phyloP scores from a whole-genome alignment of 2,113 vertebrate genomes.

The Carassius auratus region DNA sequence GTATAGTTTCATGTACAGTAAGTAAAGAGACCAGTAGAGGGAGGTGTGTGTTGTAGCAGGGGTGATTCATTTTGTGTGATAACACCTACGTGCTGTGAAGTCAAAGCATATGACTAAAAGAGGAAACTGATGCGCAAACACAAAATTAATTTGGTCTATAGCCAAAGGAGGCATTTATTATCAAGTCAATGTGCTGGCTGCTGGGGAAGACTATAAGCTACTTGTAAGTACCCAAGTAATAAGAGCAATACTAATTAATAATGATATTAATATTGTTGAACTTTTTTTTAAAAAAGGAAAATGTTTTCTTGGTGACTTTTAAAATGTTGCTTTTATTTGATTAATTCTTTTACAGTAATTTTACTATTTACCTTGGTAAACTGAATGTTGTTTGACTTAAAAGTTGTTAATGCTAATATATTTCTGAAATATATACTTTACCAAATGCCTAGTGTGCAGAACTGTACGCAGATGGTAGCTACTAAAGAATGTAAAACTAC shows the following conservation, averaged over 20 bases:
- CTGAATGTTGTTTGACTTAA: neutral
- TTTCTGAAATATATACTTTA: neutral
- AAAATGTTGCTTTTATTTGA: neutral
- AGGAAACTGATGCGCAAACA: conserved; percentile 10
- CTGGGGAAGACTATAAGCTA: neutral
- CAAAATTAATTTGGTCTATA: neutral
- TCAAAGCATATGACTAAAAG: neutral
- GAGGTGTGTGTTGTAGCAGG: neutral
- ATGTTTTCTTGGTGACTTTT: neutral
- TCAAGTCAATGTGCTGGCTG: neutral
- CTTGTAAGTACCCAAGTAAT: neutral
- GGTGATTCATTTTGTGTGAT: neutral
- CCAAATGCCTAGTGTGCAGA: neutral
- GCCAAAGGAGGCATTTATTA: neutral
- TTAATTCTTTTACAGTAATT: neutral
- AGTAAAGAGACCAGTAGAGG: conserved; percentile 6
- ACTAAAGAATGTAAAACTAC: no score
- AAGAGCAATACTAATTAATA: neutral
- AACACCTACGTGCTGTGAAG: neutral
- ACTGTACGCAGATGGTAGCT: neutral
- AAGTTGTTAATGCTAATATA: neutral
- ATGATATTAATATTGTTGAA: neutral
- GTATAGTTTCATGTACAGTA: neutral
- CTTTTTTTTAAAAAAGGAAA: neutral
- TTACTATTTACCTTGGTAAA: neutral